Conservation (phyloP, 2,113 vertebrate species). For the Cyprinodon brontotheroides region DNA sequence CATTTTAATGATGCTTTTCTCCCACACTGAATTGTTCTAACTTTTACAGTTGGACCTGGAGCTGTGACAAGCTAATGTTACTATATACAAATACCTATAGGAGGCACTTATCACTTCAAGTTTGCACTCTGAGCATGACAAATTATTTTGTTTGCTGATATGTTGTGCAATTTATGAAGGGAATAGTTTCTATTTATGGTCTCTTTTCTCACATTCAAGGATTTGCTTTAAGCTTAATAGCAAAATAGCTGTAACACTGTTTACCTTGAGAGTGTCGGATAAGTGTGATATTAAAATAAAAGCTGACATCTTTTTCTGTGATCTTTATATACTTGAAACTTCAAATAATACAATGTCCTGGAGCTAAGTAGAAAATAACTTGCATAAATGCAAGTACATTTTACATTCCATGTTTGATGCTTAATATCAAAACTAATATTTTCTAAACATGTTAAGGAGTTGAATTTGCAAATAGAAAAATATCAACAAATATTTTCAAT, state of each 20-base stretch:
- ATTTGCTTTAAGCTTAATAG: constrained; percentile 54
- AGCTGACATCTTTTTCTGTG: constrained; percentile 52
- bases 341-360: constrained; percentile 26
- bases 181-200: constrained; percentile 25
- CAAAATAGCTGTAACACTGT: constrained; percentile 60
- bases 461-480: neutral
- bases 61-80: constrained; percentile 21
- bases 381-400: neutral
- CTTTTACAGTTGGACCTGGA: constrained; percentile 31
- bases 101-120: constrained; percentile 7
- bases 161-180: constrained; percentile 30
- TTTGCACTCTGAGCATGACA: constrained; percentile 11
- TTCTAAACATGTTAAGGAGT: neutral
- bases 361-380: constrained; percentile 43
- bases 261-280: constrained; percentile 60
- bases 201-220: constrained; percentile 40
- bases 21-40: constrained; percentile 44
- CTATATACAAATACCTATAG: neutral
- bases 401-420: neutral
- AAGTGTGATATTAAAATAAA: constrained; percentile 50
- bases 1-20: constrained; percentile 42
- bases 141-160: constrained; percentile 30
- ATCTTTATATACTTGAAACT: constrained; percentile 41
- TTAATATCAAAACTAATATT: constrained; percentile 26
- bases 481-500: neutral